Evolutionary conservation across 1,140 invertebrate genomes (phyloP).

Genomic region (Antheraea pernyi): DNA sequence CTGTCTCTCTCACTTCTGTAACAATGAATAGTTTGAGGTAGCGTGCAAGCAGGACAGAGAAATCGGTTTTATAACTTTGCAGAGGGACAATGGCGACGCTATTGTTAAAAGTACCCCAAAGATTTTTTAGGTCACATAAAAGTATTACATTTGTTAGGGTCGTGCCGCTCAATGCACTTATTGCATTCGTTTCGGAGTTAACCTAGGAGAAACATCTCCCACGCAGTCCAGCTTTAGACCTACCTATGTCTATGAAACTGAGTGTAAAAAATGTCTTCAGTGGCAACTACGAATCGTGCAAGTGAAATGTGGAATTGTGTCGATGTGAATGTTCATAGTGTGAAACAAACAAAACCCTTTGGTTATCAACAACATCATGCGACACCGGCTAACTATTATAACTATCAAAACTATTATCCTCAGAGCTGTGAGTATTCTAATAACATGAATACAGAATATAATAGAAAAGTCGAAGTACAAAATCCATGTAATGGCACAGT

Average conservation of each 20-base stretch:
- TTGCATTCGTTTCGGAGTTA: slow-evolving; percentile 71
- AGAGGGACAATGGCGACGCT: slow-evolving; percentile 70
- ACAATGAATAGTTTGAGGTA: slow-evolving; percentile 18
- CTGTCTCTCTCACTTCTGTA: slow-evolving; percentile 46
- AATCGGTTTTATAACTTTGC: slow-evolving; percentile 68
- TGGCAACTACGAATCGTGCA: slow-evolving; percentile 52
- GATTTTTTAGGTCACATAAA: slow-evolving; percentile 76
- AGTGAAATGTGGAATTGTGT: slow-evolving; percentile 66
- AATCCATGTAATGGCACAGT: slow-evolving; percentile 34
- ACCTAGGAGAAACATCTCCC: slow-evolving; percentile 56
- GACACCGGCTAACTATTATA: slow-evolving; percentile 32
- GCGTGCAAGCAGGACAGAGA: slow-evolving; percentile 45
- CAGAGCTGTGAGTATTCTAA: slow-evolving; percentile 48
- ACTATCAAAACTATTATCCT: slow-evolving; percentile 47
- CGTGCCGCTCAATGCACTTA: slow-evolving; percentile 60
- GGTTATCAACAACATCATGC: slow-evolving; percentile 44
- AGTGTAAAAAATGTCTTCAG: slow-evolving; percentile 52
- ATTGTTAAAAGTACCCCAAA: slow-evolving; percentile 76
- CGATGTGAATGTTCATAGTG: slow-evolving; percentile 49
- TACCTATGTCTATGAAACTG: slow-evolving; percentile 32
- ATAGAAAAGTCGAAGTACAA: slow-evolving; percentile 30
- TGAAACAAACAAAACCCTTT: slow-evolving; percentile 40
- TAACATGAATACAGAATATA: slow-evolving; percentile 28
- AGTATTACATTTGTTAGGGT: slow-evolving; percentile 75
- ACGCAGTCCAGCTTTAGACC: slow-evolving; percentile 53